Percentiles rank a stretch among this genome's conserved stretches.
These are phyloP conservation scores for Xestia c-nigrum DNA, from an alignment of 2,888 invertebrate genomes.

Conservation along the genomic window DNA sequence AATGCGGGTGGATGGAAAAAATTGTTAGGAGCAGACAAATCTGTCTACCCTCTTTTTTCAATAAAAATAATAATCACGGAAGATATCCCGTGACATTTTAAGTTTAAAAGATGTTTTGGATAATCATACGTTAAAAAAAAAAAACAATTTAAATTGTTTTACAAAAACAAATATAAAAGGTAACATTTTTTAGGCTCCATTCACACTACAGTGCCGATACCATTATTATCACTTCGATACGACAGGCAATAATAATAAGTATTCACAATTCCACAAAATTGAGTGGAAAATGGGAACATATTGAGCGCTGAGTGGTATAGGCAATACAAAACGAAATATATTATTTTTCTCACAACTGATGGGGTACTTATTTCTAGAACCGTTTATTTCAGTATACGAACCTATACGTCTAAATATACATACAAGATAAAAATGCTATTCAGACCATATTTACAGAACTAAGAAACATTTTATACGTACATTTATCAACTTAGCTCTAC, in stretches of 20 bases:
- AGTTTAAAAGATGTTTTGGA: neutral
- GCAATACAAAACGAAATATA: constrained; percentile 32
- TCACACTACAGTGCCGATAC: constrained; percentile 17
- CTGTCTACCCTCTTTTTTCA: no score
- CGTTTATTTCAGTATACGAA: constrained; percentile 64
- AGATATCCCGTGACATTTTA: no score
- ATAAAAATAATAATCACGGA: no score
- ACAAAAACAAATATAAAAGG: neutral
- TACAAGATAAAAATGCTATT: constrained; percentile 88
- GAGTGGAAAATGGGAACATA: constrained; percentile 29
- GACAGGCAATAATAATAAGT: constrained; percentile 30
- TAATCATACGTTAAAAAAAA: neutral
- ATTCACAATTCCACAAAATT: constrained; percentile 31
- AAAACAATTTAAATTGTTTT: neutral
- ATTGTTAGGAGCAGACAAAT: no score
- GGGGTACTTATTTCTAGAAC: constrained; percentile 60
- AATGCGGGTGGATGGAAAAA: no score
- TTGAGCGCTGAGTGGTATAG: constrained; percentile 37
- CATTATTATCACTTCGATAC: constrained; percentile 12
- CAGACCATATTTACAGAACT: constrained; percentile 84
- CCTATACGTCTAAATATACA: constrained; percentile 68
- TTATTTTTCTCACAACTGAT: constrained; percentile 36
- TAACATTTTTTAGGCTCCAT: constrained; percentile 49
- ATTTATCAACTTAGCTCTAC: constrained; percentile 74
- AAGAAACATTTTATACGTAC: constrained; percentile 70